Base-by-base conservation (phyloP, 2,797 vertebrate species). In the Dermochelys coriacea region DNA sequence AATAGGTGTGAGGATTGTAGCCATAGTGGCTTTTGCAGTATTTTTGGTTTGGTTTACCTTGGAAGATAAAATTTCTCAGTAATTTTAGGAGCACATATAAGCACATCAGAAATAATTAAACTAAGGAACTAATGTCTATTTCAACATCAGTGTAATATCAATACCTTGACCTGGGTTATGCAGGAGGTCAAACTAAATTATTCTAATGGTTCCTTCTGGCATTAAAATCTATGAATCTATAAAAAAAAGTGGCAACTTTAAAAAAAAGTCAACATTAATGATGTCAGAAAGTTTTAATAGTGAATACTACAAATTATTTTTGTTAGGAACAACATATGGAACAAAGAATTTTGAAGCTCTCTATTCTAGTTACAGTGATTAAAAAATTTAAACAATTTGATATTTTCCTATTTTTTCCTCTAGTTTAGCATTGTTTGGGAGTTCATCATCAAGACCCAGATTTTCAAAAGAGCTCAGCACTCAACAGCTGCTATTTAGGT, bases 321-420 rank as follows among this genome's bases (percentile, higher is more conserved):
- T 4, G 1, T 81, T 87, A 64, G 55, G 15, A 51, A 89, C 87
- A 89, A 45, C 7, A 55, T 2, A 68, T 68, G 2, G 85, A 51
- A 5, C 37, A 81, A 4, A 11, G 6, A 9, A 31, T 74, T 59
- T 79, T 29, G 0, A 27, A 29, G 27, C 55, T 31, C 54, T 85
- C n/a, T 2, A 54, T 54, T 54, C 54, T 54, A 57, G 25, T 57
- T 57, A 57, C 55, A 57, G 55, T 47, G 19, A 49, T 83, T 61
- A 75, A 12, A 12, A 57, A 1, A 19, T 59, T 61, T 49, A 19
- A 50, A 34, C 2, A 7, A 1, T 41, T 2, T 0, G 0, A 0
- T 54, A 21, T 52, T 82, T 57, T 57, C 27, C 25, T 27, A 57
- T 57, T 57, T 57, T 55, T 57, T 3, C 14, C 11, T 75, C 15